phyloP scores from a whole-genome alignment of 2,113 vertebrate species.

The Calidris pugnax region DNA sequence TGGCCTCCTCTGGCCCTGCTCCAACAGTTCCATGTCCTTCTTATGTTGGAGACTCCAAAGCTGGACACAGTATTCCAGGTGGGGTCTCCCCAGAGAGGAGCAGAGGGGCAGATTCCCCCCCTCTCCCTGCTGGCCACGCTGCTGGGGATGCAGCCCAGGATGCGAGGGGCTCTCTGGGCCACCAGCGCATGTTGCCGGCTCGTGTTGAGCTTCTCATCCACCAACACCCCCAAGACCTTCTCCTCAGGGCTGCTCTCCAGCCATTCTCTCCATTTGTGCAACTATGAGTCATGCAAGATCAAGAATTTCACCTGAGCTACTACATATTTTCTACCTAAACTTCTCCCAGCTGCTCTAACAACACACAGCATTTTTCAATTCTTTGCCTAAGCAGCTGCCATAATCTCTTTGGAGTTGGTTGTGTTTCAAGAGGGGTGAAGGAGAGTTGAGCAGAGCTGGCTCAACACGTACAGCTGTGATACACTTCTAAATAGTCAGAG shows the following conservation, averaged over 20 bases:
- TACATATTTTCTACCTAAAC: not conserved
- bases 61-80: not conserved
- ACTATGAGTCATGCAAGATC: too few relatives aligned
- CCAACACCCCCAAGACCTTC: not conserved
- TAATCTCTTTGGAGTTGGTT: not conserved
- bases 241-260: too few relatives aligned
- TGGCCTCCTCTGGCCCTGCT: too few relatives aligned
- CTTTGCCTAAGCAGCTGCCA: not conserved
- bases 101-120: not conserved
- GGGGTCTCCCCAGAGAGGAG: not conserved
- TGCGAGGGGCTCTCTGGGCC: not conserved
- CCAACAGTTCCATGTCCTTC: not conserved
- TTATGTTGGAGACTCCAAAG: not conserved
- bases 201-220: not conserved
- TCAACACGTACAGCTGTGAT: too few relatives aligned
- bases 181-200: not conserved
- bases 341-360: not conserved
- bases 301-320: not conserved
- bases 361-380: not conserved
- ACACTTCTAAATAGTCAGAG: fast-evolving
- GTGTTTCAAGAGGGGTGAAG: not conserved
- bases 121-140: not conserved
- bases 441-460: not conserved
- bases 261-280: not conserved
- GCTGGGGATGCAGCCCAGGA: not conserved